These are phyloP conservation scores for Brachionus angularis DNA, from an alignment of 1,140 invertebrate genomes.

Conservation along the genomic window DNA sequence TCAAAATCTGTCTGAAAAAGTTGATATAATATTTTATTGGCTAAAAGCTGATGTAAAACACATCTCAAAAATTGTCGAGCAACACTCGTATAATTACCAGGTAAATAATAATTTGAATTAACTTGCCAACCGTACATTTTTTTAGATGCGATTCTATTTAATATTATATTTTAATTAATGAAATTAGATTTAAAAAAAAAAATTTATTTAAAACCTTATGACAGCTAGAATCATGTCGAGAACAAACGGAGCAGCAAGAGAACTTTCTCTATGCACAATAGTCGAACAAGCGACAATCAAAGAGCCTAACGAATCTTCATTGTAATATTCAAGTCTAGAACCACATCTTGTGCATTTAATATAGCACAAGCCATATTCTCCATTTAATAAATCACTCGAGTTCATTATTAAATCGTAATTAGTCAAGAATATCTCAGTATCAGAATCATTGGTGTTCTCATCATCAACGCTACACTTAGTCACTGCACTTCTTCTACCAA, in stretches of 20 bases:
- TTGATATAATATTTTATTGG: slow-evolving; percentile 90
- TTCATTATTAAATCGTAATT: slow-evolving; percentile 44
- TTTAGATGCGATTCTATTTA: slow-evolving; percentile 43
- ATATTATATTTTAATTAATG: neutral
- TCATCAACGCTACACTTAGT: slow-evolving; percentile 48
- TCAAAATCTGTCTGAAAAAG: slow-evolving; percentile 84
- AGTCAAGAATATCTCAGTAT: slow-evolving; percentile 46
- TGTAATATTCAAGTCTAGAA: slow-evolving; percentile 82
- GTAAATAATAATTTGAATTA: slow-evolving; percentile 48
- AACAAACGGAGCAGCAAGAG: slow-evolving; percentile 80
- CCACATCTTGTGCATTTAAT: slow-evolving; percentile 59
- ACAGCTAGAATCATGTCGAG: slow-evolving; percentile 82
- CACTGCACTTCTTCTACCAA: slow-evolving; percentile 48
- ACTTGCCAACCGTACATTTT: slow-evolving; percentile 42
- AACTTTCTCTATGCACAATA: slow-evolving; percentile 89
- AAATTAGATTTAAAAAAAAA: slow-evolving; percentile 44
- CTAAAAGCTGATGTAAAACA: slow-evolving; percentile 87
- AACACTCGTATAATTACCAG: slow-evolving; percentile 66
- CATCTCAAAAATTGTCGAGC: slow-evolving; percentile 94
- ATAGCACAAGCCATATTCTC: slow-evolving; percentile 18
- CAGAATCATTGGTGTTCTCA: slow-evolving; percentile 43
- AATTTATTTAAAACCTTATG: slow-evolving; percentile 71
- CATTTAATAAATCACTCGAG: slow-evolving; percentile 46
- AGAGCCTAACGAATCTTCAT: slow-evolving; percentile 89
- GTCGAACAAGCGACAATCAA: slow-evolving; percentile 85